Percentiles rank a stretch among this genome's conserved stretches.
These are phyloP conservation scores for Leptinotarsa juncta DNA, from an alignment of 2,888 invertebrate genomes.

Conservation along the genomic window DNA sequence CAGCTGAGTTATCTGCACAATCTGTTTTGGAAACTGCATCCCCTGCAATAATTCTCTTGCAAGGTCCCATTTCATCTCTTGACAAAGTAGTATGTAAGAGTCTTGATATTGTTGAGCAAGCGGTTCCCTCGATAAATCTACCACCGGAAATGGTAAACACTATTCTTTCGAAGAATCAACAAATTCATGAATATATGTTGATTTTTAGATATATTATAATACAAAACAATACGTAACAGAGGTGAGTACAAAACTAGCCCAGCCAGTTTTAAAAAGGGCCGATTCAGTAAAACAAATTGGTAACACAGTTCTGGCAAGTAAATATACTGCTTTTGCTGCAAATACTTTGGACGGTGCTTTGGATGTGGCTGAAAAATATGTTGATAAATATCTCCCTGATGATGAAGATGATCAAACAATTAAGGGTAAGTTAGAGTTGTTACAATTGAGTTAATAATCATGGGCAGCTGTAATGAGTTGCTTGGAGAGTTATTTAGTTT, in stretches of 20 bases:
- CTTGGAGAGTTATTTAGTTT: no score
- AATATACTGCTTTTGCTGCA: constrained; percentile 80
- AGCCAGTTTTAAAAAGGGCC: constrained; percentile 80
- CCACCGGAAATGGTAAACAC: constrained; percentile 85
- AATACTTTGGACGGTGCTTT: constrained; percentile 81
- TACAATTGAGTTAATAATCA: no score
- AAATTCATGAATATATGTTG: not conserved
- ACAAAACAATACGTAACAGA: constrained; percentile 80
- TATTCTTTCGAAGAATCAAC: not conserved
- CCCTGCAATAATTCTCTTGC: constrained; percentile 79
- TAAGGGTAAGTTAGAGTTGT: constrained; percentile 69
- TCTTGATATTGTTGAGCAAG: constrained; percentile 86
- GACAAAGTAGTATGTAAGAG: constrained; percentile 85
- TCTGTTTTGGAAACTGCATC: constrained; percentile 79
- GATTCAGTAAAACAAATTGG: constrained; percentile 87
- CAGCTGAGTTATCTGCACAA: constrained; percentile 80
- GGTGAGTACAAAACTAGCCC: constrained; percentile 70
- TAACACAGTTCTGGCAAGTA: constrained; percentile 75
- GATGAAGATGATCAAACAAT: constrained; percentile 72
- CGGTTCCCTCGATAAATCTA: constrained; percentile 83
- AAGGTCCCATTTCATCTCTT: constrained; percentile 77
- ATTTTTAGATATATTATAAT: constrained; percentile 79
- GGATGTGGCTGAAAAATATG: constrained; percentile 82
- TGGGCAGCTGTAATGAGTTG: no score
- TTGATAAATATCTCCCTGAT: constrained; percentile 83